Conservation (phyloP, 2,888 invertebrate species). For the Halocaridina rubra region DNA sequence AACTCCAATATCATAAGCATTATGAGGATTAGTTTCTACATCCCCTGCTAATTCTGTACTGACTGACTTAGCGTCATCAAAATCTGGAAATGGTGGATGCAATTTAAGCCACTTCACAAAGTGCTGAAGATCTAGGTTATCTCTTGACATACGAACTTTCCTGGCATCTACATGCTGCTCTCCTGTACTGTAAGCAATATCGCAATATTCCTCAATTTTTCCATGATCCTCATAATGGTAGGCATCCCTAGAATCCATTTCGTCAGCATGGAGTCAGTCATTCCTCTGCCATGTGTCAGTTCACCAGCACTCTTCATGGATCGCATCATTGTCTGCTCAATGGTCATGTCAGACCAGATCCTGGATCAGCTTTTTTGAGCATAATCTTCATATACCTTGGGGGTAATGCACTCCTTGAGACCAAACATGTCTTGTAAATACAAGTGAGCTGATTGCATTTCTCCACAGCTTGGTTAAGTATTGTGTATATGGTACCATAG, state of each 20-base stretch:
- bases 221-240: neutral
- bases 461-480: too few species aligned
- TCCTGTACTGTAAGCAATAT: neutral
- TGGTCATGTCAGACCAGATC: neutral
- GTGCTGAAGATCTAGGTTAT: neutral
- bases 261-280: neutral
- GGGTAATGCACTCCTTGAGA: neutral
- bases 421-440: neutral
- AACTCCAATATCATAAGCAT: neutral
- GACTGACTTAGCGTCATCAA: neutral
- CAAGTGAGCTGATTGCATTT: neutral
- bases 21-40: neutral
- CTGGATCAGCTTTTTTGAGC: neutral
- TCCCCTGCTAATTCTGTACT: neutral
- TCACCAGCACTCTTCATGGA: neutral
- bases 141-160: neutral
- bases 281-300: neutral
- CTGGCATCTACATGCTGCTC: slow-evolving; percentile 1
- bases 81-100: neutral
- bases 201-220: neutral
- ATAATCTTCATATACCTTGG: neutral
- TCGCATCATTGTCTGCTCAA: neutral
- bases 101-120: neutral
- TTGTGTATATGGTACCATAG: neutral
- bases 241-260: neutral